Evolutionary conservation across 2,113 vertebrate genomes (phyloP), one percentile per base, ranked within the genome.

Genomic region (Drymodes brunneopygia): DNA sequence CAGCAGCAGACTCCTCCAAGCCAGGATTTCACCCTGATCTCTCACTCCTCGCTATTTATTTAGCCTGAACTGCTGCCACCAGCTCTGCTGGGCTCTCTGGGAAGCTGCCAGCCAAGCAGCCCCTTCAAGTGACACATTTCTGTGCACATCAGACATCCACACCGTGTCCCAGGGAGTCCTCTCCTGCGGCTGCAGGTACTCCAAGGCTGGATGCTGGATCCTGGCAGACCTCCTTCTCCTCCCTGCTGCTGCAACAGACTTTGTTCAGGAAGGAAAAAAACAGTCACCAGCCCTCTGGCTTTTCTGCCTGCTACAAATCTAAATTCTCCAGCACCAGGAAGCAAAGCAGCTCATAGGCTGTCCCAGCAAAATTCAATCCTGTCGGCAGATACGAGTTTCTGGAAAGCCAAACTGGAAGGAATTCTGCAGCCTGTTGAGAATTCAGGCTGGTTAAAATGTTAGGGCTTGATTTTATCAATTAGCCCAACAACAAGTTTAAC

Each of bases 51-150:
- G 0, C 81, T 93, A 36, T 95, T 94, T 94, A 74, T 94, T 95
- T 64, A 88, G 53, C 70, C 91, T 89, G 73, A 94, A 89, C 61
- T 15, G 3, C 79, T 94, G 92, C 93, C 92, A 88, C 85, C 54
- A 33, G 64, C 22, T 2, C 95, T 94, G 89, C 69, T 95, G 91
- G 91, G 61, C 84, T 92, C 66, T 82, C 86, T 95, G 93, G 74
- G 87, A 22, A 53, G 81, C 81, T 94, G 89, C 89, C 91, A 94
- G 86, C 40, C 2, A 1, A 95, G 77, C 77, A 61, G 86, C 29
- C 87, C 81, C 78, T 95, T 60, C 91, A 22, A 85, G 80, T 38
- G 78, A 22, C 78, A 67, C 77, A 79, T 89, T 83, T 81, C 42
- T 4, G 65, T 25, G 38, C 75, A 25, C 95, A 84, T 72, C 78